Evolutionary conservation across 2,888 invertebrate genomes (phyloP).

Genomic region (Seira sanloemensis): DNA sequence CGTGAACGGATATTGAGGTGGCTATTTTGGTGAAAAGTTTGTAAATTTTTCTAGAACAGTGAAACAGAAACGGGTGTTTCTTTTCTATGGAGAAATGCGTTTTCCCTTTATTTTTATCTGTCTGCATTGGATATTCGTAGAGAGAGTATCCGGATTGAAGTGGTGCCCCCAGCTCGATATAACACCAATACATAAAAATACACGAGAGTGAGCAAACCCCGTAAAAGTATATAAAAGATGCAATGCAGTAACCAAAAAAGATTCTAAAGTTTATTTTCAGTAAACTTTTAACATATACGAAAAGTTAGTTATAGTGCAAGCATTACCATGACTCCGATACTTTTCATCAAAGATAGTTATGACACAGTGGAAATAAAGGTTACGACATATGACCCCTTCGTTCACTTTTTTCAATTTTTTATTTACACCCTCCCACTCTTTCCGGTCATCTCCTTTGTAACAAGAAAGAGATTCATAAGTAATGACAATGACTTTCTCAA

Average conservation of each 20-base stretch:
- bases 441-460: conserved; percentile 54
- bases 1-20: conserved; percentile 54
- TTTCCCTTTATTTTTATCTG: background rate
- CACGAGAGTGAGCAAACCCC: no score
- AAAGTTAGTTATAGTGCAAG: background rate
- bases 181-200: background rate
- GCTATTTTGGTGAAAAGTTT: conserved; percentile 54
- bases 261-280: background rate
- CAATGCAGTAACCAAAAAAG: background rate
- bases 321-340: background rate
- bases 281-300: background rate
- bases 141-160: background rate
- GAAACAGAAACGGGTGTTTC: conserved; percentile 30
- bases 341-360: conserved; percentile 49
- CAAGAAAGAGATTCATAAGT: conserved; percentile 55
- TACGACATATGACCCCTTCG: conserved; percentile 58
- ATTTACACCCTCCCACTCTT: conserved; percentile 57
- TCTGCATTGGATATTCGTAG: no score
- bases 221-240: no score
- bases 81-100: background rate
- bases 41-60: conserved; percentile 28
- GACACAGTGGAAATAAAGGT: conserved; percentile 49
- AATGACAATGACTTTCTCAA: conserved; percentile 56
- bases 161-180: background rate
- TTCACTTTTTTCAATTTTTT: conserved; percentile 57